These are phyloP conservation scores for Polyommatus icarus DNA, from an alignment of 2,888 invertebrate species.

Conservation along the genomic window DNA sequence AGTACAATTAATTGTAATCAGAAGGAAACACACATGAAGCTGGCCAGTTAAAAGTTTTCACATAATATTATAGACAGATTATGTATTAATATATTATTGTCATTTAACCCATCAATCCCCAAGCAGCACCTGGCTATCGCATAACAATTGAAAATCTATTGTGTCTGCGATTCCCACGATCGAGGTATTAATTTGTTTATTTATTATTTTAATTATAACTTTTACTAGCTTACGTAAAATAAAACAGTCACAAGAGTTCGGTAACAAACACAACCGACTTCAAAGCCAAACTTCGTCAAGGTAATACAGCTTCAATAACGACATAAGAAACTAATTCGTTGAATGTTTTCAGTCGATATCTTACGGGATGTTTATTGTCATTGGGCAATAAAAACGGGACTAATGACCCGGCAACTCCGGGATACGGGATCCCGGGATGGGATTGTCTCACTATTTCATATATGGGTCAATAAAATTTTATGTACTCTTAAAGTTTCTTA, in stretches of 20 bases:
- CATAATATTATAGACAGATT: too few species aligned
- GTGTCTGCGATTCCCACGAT: too few species aligned
- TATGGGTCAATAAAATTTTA: slow-evolving; percentile 80
- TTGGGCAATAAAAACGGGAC: slow-evolving; percentile 75
- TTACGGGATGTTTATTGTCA: slow-evolving; percentile 79
- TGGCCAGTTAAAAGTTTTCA: too few species aligned
- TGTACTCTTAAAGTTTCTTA: slow-evolving; percentile 77
- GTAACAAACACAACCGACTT: background rate
- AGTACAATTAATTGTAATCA: too few species aligned
- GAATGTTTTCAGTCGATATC: slow-evolving; percentile 77
- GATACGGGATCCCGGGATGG: slow-evolving; percentile 46
- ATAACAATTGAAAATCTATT: too few species aligned
- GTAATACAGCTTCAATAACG: background rate
- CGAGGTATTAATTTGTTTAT: too few species aligned
- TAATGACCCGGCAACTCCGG: slow-evolving; percentile 74
- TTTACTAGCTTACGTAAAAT: background rate
- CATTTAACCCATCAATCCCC: too few species aligned
- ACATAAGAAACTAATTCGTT: slow-evolving; percentile 65
- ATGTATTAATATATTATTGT: too few species aligned
- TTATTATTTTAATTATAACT: too few species aligned
- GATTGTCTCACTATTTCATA: slow-evolving; percentile 78
- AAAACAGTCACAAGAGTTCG: background rate
- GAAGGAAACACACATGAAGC: too few species aligned
- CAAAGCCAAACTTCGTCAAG: background rate
- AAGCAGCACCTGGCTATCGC: too few species aligned